phyloP scores from a whole-genome alignment of 2,797 vertebrate species.

The Diglossa cyanea region DNA sequence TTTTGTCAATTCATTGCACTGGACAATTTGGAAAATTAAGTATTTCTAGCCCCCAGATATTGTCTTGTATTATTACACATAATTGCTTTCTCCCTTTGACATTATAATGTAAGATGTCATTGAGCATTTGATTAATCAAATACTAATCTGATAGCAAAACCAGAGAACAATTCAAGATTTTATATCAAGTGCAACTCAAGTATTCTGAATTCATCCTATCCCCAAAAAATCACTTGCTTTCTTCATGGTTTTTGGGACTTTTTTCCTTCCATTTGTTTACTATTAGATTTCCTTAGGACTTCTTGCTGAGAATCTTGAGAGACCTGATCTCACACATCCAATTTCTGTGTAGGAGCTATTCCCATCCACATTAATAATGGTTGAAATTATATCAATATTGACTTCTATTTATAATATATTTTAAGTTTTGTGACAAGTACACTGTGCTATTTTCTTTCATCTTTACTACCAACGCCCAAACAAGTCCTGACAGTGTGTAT shows the following conservation, averaged over 20 bases:
- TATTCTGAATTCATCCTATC: background rate
- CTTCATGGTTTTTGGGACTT: accelerated
- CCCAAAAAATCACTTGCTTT: background rate
- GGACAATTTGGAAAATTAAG: background rate
- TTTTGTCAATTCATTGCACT: background rate
- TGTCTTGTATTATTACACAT: background rate
- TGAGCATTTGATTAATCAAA: background rate
- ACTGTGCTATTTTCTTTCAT: background rate
- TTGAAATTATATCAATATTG: background rate
- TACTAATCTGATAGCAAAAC: background rate
- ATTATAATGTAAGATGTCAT: background rate
- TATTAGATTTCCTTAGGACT: background rate
- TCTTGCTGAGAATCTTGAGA: background rate
- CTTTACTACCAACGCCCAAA: background rate
- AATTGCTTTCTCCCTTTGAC: background rate
- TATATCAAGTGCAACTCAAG: background rate
- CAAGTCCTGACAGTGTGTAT: background rate
- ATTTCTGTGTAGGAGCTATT: background rate
- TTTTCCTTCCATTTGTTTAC: background rate
- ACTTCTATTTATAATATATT: background rate
- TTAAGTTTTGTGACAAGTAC: background rate
- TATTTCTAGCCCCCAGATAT: background rate
- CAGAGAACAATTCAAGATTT: background rate
- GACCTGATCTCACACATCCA: background rate
- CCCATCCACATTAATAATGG: background rate